Conservation (phyloP, 2,797 vertebrate genomes). For the Neosalanx taihuensis region DNA sequence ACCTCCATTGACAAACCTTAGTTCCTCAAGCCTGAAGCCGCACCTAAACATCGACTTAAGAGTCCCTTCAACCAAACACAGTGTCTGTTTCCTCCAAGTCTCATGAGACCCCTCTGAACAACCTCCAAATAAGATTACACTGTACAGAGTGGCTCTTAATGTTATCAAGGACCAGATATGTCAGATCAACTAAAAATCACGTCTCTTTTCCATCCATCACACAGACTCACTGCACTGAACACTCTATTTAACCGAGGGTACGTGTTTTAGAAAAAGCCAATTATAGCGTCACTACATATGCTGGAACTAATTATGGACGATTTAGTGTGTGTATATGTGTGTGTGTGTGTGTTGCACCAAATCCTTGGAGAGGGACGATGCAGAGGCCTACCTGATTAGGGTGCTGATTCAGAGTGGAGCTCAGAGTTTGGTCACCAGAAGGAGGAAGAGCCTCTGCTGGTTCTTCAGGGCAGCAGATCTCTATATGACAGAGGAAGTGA, state of each 20-base stretch:
- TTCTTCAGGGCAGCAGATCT: constrained; percentile 51
- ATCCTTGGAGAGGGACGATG: constrained; percentile 10
- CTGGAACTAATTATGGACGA: background rate
- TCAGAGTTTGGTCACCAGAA: constrained; percentile 47
- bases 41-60: constrained; percentile 50
- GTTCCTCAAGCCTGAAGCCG: constrained; percentile 70
- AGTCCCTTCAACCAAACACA: constrained; percentile 2
- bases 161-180: constrained; percentile 55
- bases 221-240: background rate
- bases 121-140: constrained; percentile 54
- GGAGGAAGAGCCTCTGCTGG: constrained; percentile 39
- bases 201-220: background rate
- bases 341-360: background rate
- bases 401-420: constrained; percentile 36
- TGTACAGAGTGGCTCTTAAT: constrained; percentile 54
- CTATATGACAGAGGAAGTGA: constrained; percentile 72
- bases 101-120: constrained; percentile 60
- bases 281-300: too few relatives aligned
- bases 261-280: background rate
- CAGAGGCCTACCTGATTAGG: constrained; percentile 62
- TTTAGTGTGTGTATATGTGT: background rate
- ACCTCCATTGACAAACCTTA: constrained; percentile 62
- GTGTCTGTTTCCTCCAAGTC: constrained; percentile 51
- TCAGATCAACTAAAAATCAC: constrained; percentile 11
- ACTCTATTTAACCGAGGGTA: background rate